Base-by-base conservation (phyloP, 2,113 vertebrate species). In the Saccopteryx bilineata region DNA sequence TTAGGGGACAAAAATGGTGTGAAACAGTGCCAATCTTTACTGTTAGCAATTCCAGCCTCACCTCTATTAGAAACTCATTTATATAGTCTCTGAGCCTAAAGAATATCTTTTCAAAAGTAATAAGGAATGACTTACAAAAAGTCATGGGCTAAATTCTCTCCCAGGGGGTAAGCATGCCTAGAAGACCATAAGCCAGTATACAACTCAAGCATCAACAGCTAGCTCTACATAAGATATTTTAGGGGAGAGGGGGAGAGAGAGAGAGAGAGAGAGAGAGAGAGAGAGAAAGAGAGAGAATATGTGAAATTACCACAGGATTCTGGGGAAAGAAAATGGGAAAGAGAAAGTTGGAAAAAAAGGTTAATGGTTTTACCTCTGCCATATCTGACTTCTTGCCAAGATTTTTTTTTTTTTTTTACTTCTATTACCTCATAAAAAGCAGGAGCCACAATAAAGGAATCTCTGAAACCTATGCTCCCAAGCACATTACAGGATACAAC, bases 341-440 rank as follows among this genome's bases (percentile, higher is more conserved):
- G 54, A 91, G 63, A 93, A 88, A 93, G 86, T 39, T 39, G 39
- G 80, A 19, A 66, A 71, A 92, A 92, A 93, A 58, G 54, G 74
- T 82, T 72, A 95, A 91, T 83, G 68, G 83, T 65, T 96, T 96
- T 76, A 92, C 60, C 91, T 91, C 90, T 87, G 76, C 75, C 75
- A 92, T 19, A 80, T 88, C 60, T 93, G 93, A 96, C 28, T 75
- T 90, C 94, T 58, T 92, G 94, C 84, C 92, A 96, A 91, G 68
- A 91, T 33, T 69, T 91, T 92, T 78, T 54, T 83, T 52, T 52
- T 69, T 58, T 83, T 96, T 87, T 75, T 80, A 52, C 75, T 83
- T 61, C 82, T 93, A 75, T 79, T 92, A 93, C 93, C 84, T 93
- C 87, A 95, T 96, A 93, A 95, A 97, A 96, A 75, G 84, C 5